phyloP scores from a whole-genome alignment of 2,113 vertebrate species.

The Elephantulus edwardii region DNA sequence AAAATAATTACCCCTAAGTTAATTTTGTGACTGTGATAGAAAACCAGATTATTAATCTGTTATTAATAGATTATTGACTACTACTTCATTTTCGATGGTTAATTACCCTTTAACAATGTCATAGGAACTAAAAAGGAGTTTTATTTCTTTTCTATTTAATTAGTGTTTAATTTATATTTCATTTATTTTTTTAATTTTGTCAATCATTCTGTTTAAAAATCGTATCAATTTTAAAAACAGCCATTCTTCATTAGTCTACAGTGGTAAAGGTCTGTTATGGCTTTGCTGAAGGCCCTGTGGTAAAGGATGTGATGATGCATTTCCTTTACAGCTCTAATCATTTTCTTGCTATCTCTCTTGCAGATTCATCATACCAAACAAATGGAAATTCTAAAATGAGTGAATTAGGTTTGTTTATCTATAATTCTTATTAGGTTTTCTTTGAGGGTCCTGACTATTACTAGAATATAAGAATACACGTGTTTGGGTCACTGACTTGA shows the following conservation, averaged over 20 bases:
- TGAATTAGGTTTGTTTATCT: conserved; percentile 48
- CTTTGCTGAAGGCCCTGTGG: background rate
- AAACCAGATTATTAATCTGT: too few relatives aligned
- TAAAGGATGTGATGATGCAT: background rate
- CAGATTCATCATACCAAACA: conserved; percentile 66
- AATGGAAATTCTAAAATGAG: conserved; percentile 57
- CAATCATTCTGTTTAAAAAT: background rate
- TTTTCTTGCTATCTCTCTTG: conserved; percentile 57
- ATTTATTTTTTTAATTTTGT: background rate
- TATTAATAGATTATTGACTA: background rate
- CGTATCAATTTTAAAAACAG: background rate
- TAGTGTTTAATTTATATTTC: too few relatives aligned
- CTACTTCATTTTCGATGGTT: conserved; percentile 17
- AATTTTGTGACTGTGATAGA: background rate
- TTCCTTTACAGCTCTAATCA: conserved; percentile 68
- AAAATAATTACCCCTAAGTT: conserved; percentile 20
- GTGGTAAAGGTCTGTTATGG: conserved; percentile 23
- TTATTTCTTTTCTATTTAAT: background rate
- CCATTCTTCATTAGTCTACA: background rate
- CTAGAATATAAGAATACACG: background rate
- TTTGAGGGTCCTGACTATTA: background rate
- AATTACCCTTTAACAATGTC: background rate
- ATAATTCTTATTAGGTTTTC: background rate
- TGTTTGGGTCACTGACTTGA: background rate
- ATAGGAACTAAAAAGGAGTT: background rate